Conservation (phyloP, 1,140 invertebrate species). For the Stenopsyche tienmushanensis region DNA sequence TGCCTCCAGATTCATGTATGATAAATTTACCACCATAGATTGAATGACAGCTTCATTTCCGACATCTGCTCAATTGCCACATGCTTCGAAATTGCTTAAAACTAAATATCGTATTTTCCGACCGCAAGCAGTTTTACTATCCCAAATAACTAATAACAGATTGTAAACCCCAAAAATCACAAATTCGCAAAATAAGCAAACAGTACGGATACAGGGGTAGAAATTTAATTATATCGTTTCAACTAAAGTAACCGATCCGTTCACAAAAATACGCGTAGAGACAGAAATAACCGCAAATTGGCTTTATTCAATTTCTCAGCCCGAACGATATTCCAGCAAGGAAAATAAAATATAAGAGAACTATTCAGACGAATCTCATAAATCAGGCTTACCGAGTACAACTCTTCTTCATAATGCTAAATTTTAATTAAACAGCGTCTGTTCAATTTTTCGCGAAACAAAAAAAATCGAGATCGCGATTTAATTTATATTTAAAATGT, state of each 20-base stretch:
- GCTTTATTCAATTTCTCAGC: slow-evolving; percentile 19
- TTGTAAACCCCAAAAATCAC: no score
- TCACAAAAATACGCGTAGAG: background rate
- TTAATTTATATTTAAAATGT: no score
- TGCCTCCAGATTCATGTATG: background rate
- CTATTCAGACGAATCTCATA: background rate
- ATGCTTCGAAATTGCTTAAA: background rate
- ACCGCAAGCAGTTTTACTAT: no score
- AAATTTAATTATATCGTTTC: no score
- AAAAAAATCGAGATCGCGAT: no score
- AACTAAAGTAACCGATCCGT: background rate
- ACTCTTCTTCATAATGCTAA: background rate
- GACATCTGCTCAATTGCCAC: background rate
- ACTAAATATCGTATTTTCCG: background rate
- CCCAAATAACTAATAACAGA: no score
- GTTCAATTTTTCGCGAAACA: no score
- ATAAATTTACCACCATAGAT: slow-evolving; percentile 20
- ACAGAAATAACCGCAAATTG: slow-evolving; percentile 21
- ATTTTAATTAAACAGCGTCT: background rate
- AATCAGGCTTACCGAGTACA: background rate
- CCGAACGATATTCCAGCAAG: background rate
- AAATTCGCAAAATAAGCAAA: no score
- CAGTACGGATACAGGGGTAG: no score
- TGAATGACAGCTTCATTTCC: slow-evolving; percentile 18
- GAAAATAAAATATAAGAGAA: no score